A percentile compares a stretch with the other conserved stretches of the same genome.
Evolutionary conservation across 2,888 invertebrate species (phyloP).

Genomic region (Cheilosia vernalis): DNA sequence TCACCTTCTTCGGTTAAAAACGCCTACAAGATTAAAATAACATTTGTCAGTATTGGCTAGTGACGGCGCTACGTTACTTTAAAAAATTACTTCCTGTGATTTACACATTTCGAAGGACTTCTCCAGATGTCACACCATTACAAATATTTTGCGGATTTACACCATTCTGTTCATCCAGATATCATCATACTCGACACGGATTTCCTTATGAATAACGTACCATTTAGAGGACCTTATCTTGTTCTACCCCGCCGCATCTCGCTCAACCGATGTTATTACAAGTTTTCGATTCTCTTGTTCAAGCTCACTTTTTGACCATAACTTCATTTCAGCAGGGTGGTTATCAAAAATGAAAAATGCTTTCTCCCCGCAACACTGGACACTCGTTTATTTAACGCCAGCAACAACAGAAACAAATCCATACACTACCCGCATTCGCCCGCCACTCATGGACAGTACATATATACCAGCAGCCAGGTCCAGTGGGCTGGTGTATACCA

Average conservation of each 20-base stretch:
- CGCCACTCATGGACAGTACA: too few relatives aligned
- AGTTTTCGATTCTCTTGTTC: slow-evolving; percentile 18
- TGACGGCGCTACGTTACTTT: too few relatives aligned
- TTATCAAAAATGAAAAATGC: slow-evolving; percentile 67
- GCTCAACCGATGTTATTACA: background rate
- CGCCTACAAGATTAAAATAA: too few relatives aligned
- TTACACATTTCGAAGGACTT: background rate
- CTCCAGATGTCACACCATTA: too few relatives aligned
- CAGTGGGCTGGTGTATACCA: slow-evolving; percentile 22
- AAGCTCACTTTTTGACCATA: slow-evolving; percentile 26
- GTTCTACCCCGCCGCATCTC: background rate
- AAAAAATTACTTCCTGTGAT: background rate
- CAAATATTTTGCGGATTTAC: slow-evolving; percentile 6
- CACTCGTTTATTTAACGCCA: slow-evolving; percentile 39
- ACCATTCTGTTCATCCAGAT: slow-evolving; percentile 1
- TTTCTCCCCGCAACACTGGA: slow-evolving; percentile 42
- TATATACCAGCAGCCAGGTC: background rate
- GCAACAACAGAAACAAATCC: slow-evolving; percentile 41
- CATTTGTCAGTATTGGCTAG: too few relatives aligned
- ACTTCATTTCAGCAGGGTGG: slow-evolving; percentile 52
- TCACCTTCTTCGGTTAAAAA: too few relatives aligned
- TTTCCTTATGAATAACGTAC: slow-evolving; percentile 32
- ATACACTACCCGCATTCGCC: background rate
- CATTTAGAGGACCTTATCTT: background rate
- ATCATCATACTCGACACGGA: slow-evolving; percentile 20